Evolutionary conservation across 2,888 invertebrate species (phyloP).

Genomic region (Rhingia rostrata): DNA sequence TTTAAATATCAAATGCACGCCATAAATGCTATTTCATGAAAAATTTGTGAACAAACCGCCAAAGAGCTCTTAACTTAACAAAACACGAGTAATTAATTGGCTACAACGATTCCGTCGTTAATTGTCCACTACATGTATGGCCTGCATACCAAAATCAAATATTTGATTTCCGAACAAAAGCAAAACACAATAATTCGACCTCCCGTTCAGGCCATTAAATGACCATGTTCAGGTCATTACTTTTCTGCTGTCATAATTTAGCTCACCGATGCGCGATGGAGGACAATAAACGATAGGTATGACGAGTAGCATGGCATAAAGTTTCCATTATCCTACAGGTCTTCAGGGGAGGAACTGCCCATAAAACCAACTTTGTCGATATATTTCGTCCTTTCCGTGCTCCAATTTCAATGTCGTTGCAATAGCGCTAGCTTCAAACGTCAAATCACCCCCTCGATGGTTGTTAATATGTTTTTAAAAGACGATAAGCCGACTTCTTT

Average conservation of each 20-base stretch:
- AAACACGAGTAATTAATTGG: conserved; percentile 50
- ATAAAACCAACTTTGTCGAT: conserved; percentile 7
- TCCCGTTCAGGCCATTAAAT: conserved; percentile 25
- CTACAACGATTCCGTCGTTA: conserved; percentile 49
- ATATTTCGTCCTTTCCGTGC: not conserved
- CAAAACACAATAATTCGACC: not conserved
- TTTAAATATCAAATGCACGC: too few species aligned
- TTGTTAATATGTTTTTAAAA: conserved; percentile 66
- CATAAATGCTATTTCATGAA: too few species aligned
- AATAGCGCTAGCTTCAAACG: conserved; percentile 18
- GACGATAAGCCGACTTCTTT: conserved; percentile 64
- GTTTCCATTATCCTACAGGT: conserved; percentile 46
- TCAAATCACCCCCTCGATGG: conserved; percentile 61
- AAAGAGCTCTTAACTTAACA: conserved; percentile 37
- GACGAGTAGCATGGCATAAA: conserved; percentile 29
- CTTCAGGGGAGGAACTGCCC: not conserved
- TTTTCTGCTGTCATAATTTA: conserved; percentile 29
- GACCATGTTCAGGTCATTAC: conserved; percentile 22
- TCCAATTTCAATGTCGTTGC: conserved; percentile 5
- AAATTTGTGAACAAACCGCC: too few species aligned
- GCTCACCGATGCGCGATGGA: not conserved
- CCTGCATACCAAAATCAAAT: conserved; percentile 29
- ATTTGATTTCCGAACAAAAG: conserved; percentile 40
- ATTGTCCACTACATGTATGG: conserved; percentile 14
- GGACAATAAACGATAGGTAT: conserved; percentile 36